Conservation (phyloP, 2,888 invertebrate genomes). For the Adineta ricciae region DNA sequence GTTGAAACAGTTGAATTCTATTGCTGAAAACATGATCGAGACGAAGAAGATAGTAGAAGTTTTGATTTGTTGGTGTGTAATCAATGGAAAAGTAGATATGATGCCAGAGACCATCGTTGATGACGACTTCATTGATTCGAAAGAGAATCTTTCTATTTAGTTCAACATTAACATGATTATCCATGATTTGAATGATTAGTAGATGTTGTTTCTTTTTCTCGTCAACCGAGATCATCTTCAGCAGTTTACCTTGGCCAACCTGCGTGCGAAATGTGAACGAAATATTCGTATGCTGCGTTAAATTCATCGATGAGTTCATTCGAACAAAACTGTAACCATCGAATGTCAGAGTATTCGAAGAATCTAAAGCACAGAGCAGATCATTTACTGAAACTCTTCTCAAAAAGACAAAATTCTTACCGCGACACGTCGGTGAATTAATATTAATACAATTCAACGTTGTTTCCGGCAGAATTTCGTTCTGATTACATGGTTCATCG, state of each 20-base stretch:
- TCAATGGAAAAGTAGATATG: conserved; percentile 8
- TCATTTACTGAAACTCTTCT: too few relatives aligned
- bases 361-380: neutral
- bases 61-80: neutral
- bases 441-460: neutral
- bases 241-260: neutral
- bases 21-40: neutral
- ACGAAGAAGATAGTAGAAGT: neutral
- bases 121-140: neutral
- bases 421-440: conserved; percentile 3
- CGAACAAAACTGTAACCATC: neutral
- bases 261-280: neutral
- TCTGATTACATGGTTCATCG: neutral
- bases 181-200: neutral
- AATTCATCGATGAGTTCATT: neutral
- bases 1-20: neutral
- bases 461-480: neutral
- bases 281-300: neutral
- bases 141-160: neutral
- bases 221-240: neutral
- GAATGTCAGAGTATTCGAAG: neutral
- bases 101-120: conserved; percentile 8
- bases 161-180: neutral
- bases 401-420: too few relatives aligned
- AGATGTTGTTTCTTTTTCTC: neutral